These are phyloP conservation scores for Hippoglossus stenolepis DNA, from an alignment of 2,113 vertebrate species.

Conservation along the genomic window DNA sequence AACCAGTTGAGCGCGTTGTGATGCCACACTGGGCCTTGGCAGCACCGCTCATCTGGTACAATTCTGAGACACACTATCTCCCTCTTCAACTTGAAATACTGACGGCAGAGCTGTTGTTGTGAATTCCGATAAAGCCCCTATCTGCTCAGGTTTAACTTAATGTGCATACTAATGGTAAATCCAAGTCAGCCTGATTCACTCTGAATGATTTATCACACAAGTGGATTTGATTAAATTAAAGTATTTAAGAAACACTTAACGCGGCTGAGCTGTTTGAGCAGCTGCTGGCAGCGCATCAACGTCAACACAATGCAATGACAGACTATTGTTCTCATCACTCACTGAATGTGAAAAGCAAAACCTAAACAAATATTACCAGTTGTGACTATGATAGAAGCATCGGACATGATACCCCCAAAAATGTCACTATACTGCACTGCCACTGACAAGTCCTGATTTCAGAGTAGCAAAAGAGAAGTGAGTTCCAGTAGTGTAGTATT, in stretches of 20 bases:
- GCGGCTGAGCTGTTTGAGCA: conserved; percentile 44
- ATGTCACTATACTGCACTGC: not conserved
- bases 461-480: too few species aligned
- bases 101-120: conserved; percentile 24
- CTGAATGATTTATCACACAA: conserved; percentile 48
- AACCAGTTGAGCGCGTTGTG: conserved; percentile 38
- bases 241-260: conserved; percentile 55
- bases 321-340: conserved; percentile 35
- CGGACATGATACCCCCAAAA: not conserved
- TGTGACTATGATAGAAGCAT: not conserved
- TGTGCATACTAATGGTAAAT: conserved; percentile 51
- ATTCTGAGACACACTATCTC: conserved; percentile 24
- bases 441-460: too few species aligned
- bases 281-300: conserved; percentile 58
- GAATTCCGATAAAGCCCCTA: conserved; percentile 15
- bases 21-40: conserved; percentile 51
- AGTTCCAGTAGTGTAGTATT: too few species aligned
- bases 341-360: conserved; percentile 8
- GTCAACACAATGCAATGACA: conserved; percentile 32
- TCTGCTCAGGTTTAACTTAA: conserved; percentile 45
- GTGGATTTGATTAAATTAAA: conserved; percentile 46
- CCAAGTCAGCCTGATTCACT: conserved; percentile 47
- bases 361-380: not conserved
- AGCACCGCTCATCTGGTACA: conserved; percentile 31
- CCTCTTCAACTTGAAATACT: conserved; percentile 26